Percentiles rank a stretch among this genome's conserved stretches.
These are phyloP conservation scores for Neoascia interrupta DNA, from an alignment of 2,888 invertebrate species.

Conservation along the genomic window DNA sequence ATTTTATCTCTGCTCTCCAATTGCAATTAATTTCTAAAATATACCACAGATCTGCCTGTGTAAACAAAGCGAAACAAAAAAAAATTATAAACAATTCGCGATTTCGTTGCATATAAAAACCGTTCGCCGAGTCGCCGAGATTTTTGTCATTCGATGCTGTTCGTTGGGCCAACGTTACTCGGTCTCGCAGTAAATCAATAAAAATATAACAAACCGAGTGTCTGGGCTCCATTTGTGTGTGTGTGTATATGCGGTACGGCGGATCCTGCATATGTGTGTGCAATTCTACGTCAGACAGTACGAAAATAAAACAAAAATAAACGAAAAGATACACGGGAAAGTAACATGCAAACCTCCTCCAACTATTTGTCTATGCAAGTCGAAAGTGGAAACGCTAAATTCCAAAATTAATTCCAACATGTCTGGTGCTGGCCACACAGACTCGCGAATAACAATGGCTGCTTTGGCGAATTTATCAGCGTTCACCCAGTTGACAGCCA, in stretches of 20 bases:
- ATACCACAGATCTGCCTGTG: conserved; percentile 15
- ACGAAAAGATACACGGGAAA: conserved; percentile 10
- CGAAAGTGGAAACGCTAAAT: neutral
- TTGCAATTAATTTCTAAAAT: no score
- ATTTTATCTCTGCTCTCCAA: no score
- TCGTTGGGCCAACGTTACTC: conserved; percentile 59
- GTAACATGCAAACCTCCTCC: conserved; percentile 35
- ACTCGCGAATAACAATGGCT: conserved; percentile 50
- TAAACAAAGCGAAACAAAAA: conserved; percentile 27
- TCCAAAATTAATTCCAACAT: conserved; percentile 31
- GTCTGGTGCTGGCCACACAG: conserved; percentile 4
- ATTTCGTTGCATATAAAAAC: conserved; percentile 50
- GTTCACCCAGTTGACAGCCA: conserved; percentile 1
- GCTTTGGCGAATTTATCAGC: conserved; percentile 30
- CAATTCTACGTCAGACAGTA: conserved; percentile 53
- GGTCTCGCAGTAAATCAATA: conserved; percentile 58
- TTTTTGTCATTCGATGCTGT: conserved; percentile 64
- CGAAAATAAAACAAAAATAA: conserved; percentile 52
- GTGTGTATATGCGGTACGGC: conserved; percentile 17
- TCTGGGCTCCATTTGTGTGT: conserved; percentile 4
- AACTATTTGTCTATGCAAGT: neutral
- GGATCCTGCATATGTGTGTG: neutral
- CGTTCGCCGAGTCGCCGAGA: conserved; percentile 29
- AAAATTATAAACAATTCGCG: conserved; percentile 3
- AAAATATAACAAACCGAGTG: conserved; percentile 64